A percentile compares a stretch with the other conserved stretches of the same genome.
Conservation (phyloP, 2,797 vertebrate genomes). For the Euthynnus affinis region DNA sequence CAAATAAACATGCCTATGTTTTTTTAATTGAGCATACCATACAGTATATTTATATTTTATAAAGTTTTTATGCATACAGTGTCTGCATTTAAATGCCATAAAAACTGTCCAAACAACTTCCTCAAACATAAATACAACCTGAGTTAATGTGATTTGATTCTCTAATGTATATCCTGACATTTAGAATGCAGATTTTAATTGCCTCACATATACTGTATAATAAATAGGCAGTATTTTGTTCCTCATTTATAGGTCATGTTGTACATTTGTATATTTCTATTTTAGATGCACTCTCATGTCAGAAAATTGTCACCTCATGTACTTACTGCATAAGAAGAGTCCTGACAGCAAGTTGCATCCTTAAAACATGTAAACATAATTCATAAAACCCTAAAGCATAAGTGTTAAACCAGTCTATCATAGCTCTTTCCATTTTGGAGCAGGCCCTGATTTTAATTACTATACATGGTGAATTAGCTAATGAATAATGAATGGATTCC, state of each 20-base stretch:
- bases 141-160: not conserved
- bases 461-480: slow-evolving; percentile 88
- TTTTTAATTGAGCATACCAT: not conserved
- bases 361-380: slow-evolving; percentile 60
- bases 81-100: not conserved
- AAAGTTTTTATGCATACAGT: not conserved
- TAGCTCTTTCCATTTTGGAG: slow-evolving; percentile 81
- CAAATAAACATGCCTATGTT: slow-evolving; percentile 22
- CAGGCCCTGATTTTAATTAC: slow-evolving; percentile 87
- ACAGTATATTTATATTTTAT: not conserved
- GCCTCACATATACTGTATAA: not conserved
- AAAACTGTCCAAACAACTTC: not conserved
- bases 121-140: not conserved
- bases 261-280: slow-evolving; percentile 64
- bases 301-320: slow-evolving; percentile 35
- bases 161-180: not conserved
- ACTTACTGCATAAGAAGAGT: slow-evolving; percentile 27
- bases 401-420: slow-evolving; percentile 72
- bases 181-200: not conserved
- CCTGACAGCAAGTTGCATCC: slow-evolving; percentile 45
- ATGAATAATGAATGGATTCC: slow-evolving; percentile 90
- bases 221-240: slow-evolving; percentile 24
- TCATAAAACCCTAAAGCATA: slow-evolving; percentile 57
- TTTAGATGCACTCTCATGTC: slow-evolving; percentile 47
- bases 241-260: slow-evolving; percentile 53